Base-by-base conservation (phyloP, 1,140 invertebrate genomes). In the Drosophila santomea region DNA sequence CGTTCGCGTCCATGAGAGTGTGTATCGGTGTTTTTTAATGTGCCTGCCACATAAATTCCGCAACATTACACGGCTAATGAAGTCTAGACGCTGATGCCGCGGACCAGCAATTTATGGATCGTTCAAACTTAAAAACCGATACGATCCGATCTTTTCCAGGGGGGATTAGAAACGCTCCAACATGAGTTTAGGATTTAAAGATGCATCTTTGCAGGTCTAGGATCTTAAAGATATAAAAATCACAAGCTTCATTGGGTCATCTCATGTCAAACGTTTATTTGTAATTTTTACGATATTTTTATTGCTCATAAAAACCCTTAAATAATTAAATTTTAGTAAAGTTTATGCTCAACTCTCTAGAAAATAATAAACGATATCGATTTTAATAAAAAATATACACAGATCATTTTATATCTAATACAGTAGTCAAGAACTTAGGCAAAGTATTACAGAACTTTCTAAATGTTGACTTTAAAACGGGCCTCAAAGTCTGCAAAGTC, bases 11-110 rank as follows among this genome's bases (percentile, higher is more conserved):
- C 32, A 51, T 15, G 48, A 38, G 15, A 39, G 28, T 41, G 44
- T 47, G 41, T 56, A 69, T 69, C 62, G 61, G 52, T 74, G 41
- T 74, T 56, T 85, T 74, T 88, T 82, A 82, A 88, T 83, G 79
- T 79, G 84, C 64, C 82, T 88, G 83, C 63, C 79, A 89, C 84
- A 89, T 89, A 88, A 88, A 88, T 88, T 89, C 75, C 79, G 78
- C 79, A 89, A 89, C 25, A 88, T 79, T 82, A 83, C 79, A 78
- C 72, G 47, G 84, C 79, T 88, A 88, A 88, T 88, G 84, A 88
- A 89, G 82, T 86, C 82, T 86, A 86, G 82, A 88, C 82, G 78
- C 48, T 62, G 28, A 36, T 64, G 51, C 50, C 60, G 28, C 4
- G 4, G 10, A 25, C 60, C 28, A 63, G 15, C 61, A 48, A 28